Percentiles rank a stretch among this genome's conserved stretches.
These are phyloP conservation scores for Panagrolaimus sp. DNA, from an alignment of 1,140 invertebrate genomes.

Conservation along the genomic window DNA sequence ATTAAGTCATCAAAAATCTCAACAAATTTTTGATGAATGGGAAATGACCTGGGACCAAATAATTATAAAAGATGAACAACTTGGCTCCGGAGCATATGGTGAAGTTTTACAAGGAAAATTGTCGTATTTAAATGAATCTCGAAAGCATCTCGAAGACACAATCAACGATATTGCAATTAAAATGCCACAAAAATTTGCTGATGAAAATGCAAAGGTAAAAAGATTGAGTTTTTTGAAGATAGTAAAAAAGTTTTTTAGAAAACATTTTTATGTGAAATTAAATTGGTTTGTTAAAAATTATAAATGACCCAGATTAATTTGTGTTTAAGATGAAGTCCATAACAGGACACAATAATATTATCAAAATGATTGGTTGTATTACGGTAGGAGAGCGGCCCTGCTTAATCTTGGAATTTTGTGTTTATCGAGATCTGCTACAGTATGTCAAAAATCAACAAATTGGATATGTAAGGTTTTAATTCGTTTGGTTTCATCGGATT, in stretches of 20 bases:
- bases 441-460: not conserved
- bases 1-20: conserved; percentile 1
- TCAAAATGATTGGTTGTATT: conserved; percentile 22
- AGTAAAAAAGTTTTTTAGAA: not conserved
- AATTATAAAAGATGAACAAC: conserved; percentile 15
- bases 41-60: conserved; percentile 20
- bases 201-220: conserved; percentile 16
- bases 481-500: not conserved
- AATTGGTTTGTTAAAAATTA: too few species aligned
- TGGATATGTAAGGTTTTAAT: not conserved
- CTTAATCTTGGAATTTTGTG: conserved; percentile 21
- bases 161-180: conserved; percentile 19
- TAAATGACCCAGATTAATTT: too few species aligned
- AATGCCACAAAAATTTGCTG: conserved; percentile 25
- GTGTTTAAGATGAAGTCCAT: conserved; percentile 24
- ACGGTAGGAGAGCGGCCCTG: not conserved
- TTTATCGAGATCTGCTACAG: conserved; percentile 14
- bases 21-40: conserved; percentile 12
- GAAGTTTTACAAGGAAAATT: not conserved
- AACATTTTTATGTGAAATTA: not conserved
- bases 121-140: not conserved
- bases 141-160: not conserved
- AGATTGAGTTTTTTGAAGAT: conserved; percentile 12
- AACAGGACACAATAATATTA: conserved; percentile 20
- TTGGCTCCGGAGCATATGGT: conserved; percentile 17